Percentiles rank a stretch among this genome's conserved stretches.
phyloP scores from a whole-genome alignment of 2,113 vertebrate species.

The Excalfactoria chinensis region DNA sequence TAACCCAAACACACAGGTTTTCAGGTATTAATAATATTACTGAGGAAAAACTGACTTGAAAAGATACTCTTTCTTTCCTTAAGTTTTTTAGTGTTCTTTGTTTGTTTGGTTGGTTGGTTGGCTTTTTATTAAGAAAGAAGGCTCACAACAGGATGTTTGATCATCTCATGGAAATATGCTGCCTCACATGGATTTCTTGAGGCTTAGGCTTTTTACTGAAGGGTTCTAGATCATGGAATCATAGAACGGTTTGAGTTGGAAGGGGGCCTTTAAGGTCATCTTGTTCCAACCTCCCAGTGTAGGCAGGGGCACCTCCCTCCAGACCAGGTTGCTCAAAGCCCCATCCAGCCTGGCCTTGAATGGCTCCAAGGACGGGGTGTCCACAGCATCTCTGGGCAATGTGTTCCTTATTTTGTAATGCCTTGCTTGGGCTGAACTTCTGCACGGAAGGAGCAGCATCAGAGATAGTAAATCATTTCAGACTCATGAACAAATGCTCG shows the following conservation, averaged over 20 bases:
- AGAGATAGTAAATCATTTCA: not conserved
- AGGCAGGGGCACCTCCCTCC: too few species aligned
- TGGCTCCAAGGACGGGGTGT: too few species aligned
- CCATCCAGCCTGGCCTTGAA: too few species aligned
- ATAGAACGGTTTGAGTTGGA: too few species aligned
- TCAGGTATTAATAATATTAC: not conserved
- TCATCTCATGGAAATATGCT: not conserved
- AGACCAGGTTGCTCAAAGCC: too few species aligned
- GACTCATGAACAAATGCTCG: not conserved
- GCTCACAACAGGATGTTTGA: not conserved
- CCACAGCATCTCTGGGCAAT: too few species aligned
- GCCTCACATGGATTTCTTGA: not conserved
- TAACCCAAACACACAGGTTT: not conserved
- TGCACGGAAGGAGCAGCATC: not conserved
- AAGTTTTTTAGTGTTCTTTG: not conserved
- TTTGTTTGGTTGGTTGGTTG: too few species aligned
- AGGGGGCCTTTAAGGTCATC: too few species aligned
- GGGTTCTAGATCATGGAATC: not conserved
- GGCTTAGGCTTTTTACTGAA: not conserved
- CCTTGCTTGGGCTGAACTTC: not conserved
- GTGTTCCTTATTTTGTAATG: not conserved
- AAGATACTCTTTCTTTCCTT: not conserved
- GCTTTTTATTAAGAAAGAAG: not conserved
- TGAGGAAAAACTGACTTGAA: not conserved
- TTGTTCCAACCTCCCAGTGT: too few species aligned